phyloP scores from a whole-genome alignment of 2,888 invertebrate genomes.

The Trichopoda pennipes region DNA sequence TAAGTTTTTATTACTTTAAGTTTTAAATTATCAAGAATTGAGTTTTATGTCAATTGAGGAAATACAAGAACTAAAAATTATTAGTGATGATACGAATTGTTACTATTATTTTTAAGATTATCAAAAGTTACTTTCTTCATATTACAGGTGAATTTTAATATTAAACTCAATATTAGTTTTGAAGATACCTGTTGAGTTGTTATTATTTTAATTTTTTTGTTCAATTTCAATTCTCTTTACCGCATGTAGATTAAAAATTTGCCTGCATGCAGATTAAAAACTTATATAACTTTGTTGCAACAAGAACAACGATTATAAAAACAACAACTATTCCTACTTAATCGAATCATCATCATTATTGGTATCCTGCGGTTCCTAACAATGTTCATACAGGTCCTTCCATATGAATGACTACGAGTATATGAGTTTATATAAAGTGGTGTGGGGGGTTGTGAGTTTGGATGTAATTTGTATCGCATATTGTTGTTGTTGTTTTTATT shows the following conservation, averaged over 20 bases:
- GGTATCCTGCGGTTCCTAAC: slow-evolving; percentile 55
- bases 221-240: neutral
- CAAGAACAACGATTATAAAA: neutral
- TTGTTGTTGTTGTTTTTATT: slow-evolving; percentile 23
- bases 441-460: neutral
- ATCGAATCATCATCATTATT: slow-evolving; percentile 59
- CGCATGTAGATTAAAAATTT: neutral
- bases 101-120: too few species aligned
- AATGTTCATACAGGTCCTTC: slow-evolving; percentile 14
- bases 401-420: neutral
- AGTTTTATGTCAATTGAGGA: too few species aligned
- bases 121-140: too few species aligned
- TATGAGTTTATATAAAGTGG: neutral
- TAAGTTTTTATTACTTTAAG: neutral
- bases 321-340: slow-evolving; percentile 28
- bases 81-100: too few species aligned
- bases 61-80: too few species aligned
- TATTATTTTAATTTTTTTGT: neutral
- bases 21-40: too few species aligned
- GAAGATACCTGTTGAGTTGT: too few species aligned
- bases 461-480: slow-evolving; percentile 1
- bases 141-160: too few species aligned
- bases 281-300: slow-evolving; percentile 24
- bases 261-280: slow-evolving; percentile 37
- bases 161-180: too few species aligned